These are phyloP conservation scores for Sesia apiformis DNA, from an alignment of 2,888 invertebrate species.

Conservation along the genomic window DNA sequence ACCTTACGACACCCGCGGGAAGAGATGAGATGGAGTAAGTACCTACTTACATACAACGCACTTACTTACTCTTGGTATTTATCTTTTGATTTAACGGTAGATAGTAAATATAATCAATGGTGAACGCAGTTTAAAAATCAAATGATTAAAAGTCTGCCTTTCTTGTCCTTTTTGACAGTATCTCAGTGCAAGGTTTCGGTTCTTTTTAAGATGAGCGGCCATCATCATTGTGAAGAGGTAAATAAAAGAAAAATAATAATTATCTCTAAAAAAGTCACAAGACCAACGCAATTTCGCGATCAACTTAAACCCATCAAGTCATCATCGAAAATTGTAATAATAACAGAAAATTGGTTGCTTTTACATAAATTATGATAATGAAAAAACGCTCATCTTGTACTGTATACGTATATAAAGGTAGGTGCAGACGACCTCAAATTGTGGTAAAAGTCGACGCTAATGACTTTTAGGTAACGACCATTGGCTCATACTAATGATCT, in stretches of 20 bases:
- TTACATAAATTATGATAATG: slow-evolving; percentile 58
- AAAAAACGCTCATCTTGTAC: slow-evolving; percentile 5
- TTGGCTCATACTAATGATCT: slow-evolving; percentile 67
- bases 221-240: background rate
- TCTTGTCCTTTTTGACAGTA: no score
- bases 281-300: slow-evolving; percentile 26
- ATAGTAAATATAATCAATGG: no score
- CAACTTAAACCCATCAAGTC: slow-evolving; percentile 30
- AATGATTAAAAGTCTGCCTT: no score
- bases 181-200: background rate
- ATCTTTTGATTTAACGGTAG: no score
- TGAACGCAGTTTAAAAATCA: no score
- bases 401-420: slow-evolving; percentile 12
- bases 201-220: background rate
- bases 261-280: background rate
- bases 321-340: slow-evolving; percentile 43
- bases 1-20: no score
- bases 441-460: slow-evolving; percentile 69
- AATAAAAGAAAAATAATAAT: background rate
- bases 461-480: slow-evolving; percentile 72
- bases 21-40: no score
- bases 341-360: slow-evolving; percentile 58
- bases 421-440: slow-evolving; percentile 44
- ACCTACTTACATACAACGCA: no score
- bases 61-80: no score